Conservation (phyloP, 2,888 invertebrate species). For the Thyatira batis region DNA sequence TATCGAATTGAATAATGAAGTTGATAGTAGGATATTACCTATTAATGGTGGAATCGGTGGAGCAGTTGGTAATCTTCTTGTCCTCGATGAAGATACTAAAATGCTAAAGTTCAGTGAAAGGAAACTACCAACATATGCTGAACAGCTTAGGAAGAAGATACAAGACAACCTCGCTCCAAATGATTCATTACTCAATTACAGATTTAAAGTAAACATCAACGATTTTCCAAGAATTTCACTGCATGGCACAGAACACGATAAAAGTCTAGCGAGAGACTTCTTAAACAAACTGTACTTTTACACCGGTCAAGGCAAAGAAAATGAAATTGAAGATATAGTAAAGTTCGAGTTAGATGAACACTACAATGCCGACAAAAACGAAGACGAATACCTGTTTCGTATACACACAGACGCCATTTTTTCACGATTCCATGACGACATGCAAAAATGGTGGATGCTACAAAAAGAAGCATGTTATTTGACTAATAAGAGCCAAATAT, state of each 20-base stretch:
- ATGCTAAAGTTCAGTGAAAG: conserved; percentile 1
- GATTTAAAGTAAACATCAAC: conserved; percentile 30
- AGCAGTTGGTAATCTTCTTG: conserved; percentile 10
- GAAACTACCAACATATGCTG: not conserved
- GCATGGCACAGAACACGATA: conserved; percentile 33
- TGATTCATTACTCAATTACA: conserved; percentile 23
- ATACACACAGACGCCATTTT: conserved; percentile 48
- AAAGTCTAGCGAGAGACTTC: conserved; percentile 34
- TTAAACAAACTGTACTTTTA: conserved; percentile 45
- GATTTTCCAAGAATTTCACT: conserved; percentile 40
- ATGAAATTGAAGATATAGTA: conserved; percentile 34
- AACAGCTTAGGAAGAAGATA: not conserved
- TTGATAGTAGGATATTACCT: conserved; percentile 6
- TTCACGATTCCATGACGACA: conserved; percentile 44
- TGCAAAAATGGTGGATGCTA: conserved; percentile 51
- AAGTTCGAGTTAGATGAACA: conserved; percentile 37
- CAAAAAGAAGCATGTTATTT: conserved; percentile 32
- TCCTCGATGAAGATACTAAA: conserved; percentile 6
- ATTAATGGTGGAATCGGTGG: conserved; percentile 9
- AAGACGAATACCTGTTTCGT: conserved; percentile 32
- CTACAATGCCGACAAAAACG: conserved; percentile 29
- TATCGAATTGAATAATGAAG: not conserved
- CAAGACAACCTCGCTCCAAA: conserved; percentile 2
- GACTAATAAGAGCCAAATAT: conserved; percentile 32
- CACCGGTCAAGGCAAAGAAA: conserved; percentile 44